Evolutionary conservation across 1,140 invertebrate species (phyloP), one percentile per base, ranked within the genome.

Genomic region (Arion vulgaris): DNA sequence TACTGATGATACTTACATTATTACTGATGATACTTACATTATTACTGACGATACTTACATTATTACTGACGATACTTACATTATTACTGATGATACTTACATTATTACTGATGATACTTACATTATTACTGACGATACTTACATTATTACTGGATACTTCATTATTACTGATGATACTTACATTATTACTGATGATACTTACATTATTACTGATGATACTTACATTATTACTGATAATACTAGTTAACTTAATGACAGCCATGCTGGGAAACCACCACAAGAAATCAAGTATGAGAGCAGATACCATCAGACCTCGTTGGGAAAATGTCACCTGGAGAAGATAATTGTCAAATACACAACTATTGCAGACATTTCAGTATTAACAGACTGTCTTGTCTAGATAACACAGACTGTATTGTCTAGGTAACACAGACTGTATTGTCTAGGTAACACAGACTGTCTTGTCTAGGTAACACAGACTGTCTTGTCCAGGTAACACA

Each of bases 231-330:
- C 57, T 81, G 80, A 81, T 81, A 28, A 81, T 81, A 71, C 69
- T 73, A 49, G 80, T 81, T 17, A 81, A 66, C 28, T 81, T 81
- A 28, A 81, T 81, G 2, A 81, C 80, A 57, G 51, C 51, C 80
- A 81, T 81, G 51, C 80, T 81, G 2, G 80, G 80, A 23, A 81
- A 81, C 80, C 80, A 81, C 80, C 80, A 81, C 51, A 81, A 51
- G 34, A 72, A 73, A 36, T 74, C 17, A n/a, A 81, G 62, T 4
- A 81, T 74, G 57, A 39, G 11, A 19, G 32, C 41, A 2, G 80
- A 81, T 9, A 62, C 51, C 17, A 19, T 17, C 23, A 81, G n/a
- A 11, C 69, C 62, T 19, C 49, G 49, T 7, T 39, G 34, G n/a
- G 19, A 81, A 81, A 53, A 49, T 72, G 0, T 81, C 71, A 45